Conservation (phyloP, 2,113 vertebrate species). For the Tapirus terrestris region DNA sequence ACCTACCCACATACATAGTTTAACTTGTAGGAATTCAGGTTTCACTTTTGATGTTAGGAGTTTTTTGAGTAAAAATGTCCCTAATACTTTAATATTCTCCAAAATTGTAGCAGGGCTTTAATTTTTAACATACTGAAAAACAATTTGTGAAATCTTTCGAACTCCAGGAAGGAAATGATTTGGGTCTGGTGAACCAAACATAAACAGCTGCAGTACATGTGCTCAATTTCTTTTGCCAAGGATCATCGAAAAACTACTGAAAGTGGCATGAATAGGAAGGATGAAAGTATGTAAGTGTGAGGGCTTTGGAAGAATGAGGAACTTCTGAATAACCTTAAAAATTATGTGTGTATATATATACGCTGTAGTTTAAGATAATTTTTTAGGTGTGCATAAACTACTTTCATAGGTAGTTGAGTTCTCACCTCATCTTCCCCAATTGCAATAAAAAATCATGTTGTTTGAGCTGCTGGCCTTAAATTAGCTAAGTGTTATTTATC, state of each 20-base stretch:
- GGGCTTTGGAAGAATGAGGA: background rate
- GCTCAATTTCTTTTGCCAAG: background rate
- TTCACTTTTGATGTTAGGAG: background rate
- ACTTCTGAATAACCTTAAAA: background rate
- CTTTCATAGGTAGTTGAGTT: background rate
- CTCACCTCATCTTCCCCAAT: background rate
- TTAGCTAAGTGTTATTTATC: background rate
- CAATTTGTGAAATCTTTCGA: slow-evolving; percentile 35
- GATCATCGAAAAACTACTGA: background rate
- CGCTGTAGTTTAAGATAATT: background rate
- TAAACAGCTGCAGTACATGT: background rate
- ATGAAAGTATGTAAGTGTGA: background rate
- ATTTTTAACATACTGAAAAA: slow-evolving; percentile 42
- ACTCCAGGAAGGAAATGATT: background rate
- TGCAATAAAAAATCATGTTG: background rate
- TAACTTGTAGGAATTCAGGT: background rate
- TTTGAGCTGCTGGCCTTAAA: background rate
- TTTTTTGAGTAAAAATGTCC: slow-evolving; percentile 41
- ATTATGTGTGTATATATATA: background rate
- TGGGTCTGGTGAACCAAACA: background rate
- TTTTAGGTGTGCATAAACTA: background rate
- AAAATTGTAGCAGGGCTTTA: slow-evolving; percentile 34
- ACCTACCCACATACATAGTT: background rate
- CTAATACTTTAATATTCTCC: background rate
- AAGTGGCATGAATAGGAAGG: background rate